phyloP scores from a whole-genome alignment of 2,888 invertebrate species.

The Lamellibrachia satsuma region DNA sequence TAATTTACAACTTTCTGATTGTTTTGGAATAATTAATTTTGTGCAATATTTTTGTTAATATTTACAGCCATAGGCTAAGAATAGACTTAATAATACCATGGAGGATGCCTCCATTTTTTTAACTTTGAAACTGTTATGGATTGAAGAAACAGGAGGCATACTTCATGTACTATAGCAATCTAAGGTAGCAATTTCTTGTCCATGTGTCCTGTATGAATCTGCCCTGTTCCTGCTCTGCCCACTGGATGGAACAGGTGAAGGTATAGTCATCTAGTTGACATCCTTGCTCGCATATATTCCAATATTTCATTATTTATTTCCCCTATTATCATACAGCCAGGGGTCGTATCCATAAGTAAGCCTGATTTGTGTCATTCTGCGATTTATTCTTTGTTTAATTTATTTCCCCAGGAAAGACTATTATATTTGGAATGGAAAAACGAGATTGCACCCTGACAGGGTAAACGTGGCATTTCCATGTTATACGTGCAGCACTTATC shows the following conservation, averaged over 20 bases:
- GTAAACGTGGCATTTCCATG: background rate
- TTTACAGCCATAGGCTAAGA: background rate
- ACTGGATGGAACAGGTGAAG: background rate
- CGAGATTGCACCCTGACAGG: background rate
- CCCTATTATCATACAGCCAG: background rate
- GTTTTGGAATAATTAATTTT: no score
- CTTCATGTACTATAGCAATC: background rate
- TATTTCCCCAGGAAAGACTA: background rate
- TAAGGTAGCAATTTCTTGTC: background rate
- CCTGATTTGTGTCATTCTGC: background rate
- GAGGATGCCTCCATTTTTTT: no score
- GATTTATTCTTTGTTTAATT: background rate
- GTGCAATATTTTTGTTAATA: no score
- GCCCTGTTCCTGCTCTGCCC: background rate
- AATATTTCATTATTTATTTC: background rate
- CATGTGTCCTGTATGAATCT: background rate
- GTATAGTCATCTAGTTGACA: conserved; percentile 14
- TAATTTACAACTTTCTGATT: no score
- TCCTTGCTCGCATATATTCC: background rate
- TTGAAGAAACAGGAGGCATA: background rate
- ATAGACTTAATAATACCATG: background rate
- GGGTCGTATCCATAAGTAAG: background rate
- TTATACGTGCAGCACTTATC: background rate
- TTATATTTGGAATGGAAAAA: background rate
- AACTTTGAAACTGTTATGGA: background rate